Percentiles rank a stretch among this genome's conserved stretches.
Evolutionary conservation across 2,113 vertebrate genomes (phyloP).

Genomic region (Oryzias curvinotus): DNA sequence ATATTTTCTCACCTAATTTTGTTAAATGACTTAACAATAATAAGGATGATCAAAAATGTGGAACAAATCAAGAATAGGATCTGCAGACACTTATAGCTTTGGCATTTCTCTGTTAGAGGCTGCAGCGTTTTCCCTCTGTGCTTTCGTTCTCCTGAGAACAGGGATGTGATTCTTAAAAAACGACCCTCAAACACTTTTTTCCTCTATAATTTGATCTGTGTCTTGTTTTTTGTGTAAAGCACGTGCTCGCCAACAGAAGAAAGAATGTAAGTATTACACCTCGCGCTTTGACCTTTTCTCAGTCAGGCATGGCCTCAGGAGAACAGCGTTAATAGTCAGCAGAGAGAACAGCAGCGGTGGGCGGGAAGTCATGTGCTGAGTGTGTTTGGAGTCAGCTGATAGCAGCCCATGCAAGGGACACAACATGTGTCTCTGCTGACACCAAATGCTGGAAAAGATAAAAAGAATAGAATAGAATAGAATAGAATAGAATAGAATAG

Average conservation of each 20-base stretch:
- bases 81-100: too few relatives aligned
- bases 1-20: too few relatives aligned
- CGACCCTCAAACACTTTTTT: background rate
- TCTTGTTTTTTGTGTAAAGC: slow-evolving; percentile 1
- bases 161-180: background rate
- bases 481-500: too few relatives aligned
- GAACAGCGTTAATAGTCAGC: slow-evolving; percentile 38
- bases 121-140: too few relatives aligned
- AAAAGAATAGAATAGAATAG: too few relatives aligned
- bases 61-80: too few relatives aligned
- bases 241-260: background rate
- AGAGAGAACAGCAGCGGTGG: slow-evolving; percentile 9
- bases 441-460: too few relatives aligned
- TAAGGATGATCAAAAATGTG: too few relatives aligned
- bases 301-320: slow-evolving; percentile 9
- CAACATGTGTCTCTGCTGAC: slow-evolving; percentile 31
- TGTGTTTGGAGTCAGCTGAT: slow-evolving; percentile 27
- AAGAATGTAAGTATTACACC: background rate
- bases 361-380: slow-evolving; percentile 43
- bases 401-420: slow-evolving; percentile 17
- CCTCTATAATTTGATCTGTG: background rate
- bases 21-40: too few relatives aligned
- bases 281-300: slow-evolving; percentile 7
- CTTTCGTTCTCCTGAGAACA: too few relatives aligned
- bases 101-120: too few relatives aligned